A percentile compares a stretch with the other conserved stretches of the same genome.
Conservation (phyloP, 2,113 vertebrate species). For the Psittacula cyanocephala region DNA sequence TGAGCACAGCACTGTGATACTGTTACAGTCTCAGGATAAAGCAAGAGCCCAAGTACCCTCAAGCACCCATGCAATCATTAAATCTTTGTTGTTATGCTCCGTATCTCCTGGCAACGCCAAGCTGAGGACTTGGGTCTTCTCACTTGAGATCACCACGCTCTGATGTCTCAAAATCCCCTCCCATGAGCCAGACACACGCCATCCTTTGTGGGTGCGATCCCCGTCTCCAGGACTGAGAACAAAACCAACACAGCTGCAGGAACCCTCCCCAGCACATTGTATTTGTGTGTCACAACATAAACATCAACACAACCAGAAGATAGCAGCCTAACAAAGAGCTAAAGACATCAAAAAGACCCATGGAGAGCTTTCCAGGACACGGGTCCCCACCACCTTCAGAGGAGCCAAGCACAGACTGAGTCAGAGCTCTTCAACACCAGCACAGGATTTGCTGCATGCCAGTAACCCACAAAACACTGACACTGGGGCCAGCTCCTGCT, state of each 20-base stretch:
- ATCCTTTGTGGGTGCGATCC: not conserved
- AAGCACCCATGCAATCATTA: not conserved
- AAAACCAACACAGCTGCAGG: slow-evolving; percentile 21
- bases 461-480: not conserved
- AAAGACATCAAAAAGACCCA: not conserved
- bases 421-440: not conserved
- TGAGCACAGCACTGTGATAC: not conserved
- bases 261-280: not conserved
- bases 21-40: not conserved
- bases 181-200: not conserved
- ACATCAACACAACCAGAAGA: not conserved
- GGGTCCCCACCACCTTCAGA: not conserved
- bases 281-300: not conserved
- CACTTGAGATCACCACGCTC: not conserved
- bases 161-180: not conserved
- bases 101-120: not conserved
- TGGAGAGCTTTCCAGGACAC: not conserved
- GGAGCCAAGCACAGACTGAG: not conserved
- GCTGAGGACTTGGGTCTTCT: not conserved
- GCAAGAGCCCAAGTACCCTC: not conserved
- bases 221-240: not conserved
- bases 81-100: not conserved
- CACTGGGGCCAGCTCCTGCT: not conserved
- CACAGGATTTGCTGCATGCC: not conserved
- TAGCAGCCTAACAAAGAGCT: not conserved